Evolutionary conservation across 2,888 invertebrate species (phyloP).

Genomic region (Arrhopalites spinosus): DNA sequence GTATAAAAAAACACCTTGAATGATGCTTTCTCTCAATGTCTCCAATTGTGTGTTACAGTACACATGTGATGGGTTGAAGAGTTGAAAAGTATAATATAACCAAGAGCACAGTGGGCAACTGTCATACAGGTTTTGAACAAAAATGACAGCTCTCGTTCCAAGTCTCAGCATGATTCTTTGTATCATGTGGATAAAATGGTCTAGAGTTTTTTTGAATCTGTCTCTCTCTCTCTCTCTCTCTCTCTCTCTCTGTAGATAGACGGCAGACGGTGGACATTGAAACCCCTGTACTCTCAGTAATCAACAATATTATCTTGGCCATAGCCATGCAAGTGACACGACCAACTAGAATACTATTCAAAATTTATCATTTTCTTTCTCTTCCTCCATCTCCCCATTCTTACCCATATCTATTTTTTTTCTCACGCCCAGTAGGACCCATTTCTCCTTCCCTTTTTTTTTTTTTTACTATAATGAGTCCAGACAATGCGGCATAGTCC

Average conservation of each 20-base stretch:
- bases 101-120: constrained; percentile 31
- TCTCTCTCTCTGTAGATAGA: not conserved
- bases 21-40: too few species aligned
- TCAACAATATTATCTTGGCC: constrained; percentile 23
- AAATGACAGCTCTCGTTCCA: constrained; percentile 38
- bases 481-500: too few species aligned
- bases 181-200: constrained; percentile 34
- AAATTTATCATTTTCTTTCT: constrained; percentile 13
- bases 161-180: constrained; percentile 36
- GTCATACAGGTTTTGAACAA: constrained; percentile 30
- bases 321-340: not conserved
- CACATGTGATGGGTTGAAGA: not conserved
- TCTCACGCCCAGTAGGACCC: too few species aligned
- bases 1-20: too few species aligned
- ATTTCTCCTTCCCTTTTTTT: too few species aligned
- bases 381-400: too few species aligned
- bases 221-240: not conserved
- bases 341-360: not conserved
- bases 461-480: too few species aligned
- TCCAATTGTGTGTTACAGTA: too few species aligned
- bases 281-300: not conserved
- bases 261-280: constrained; percentile 16
- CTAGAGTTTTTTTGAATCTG: not conserved
- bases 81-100: too few species aligned
- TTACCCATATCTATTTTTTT: too few species aligned